Percentiles rank a stretch among this genome's conserved stretches.
Conservation (phyloP, 2,797 vertebrate species). For the Todus mexicanus region DNA sequence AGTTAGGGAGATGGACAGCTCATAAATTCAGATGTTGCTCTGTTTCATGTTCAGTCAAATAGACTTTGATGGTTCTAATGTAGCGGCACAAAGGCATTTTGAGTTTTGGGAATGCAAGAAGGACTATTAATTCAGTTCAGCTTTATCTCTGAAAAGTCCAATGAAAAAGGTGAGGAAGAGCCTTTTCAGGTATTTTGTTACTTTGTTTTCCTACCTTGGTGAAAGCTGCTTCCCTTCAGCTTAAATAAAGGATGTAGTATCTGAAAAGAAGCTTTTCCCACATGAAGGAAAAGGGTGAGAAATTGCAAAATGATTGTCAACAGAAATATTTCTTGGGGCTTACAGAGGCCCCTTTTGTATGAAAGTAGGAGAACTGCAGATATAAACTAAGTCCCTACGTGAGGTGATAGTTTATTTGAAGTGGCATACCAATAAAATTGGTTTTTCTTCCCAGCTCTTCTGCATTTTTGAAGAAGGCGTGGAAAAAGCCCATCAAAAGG, state of each 20-base stretch:
- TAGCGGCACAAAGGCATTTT: conserved; percentile 31
- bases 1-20: conserved; percentile 11
- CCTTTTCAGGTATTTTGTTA: background rate
- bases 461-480: background rate
- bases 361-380: background rate
- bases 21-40: conserved; percentile 41
- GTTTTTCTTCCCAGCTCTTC: background rate
- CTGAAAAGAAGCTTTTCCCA: background rate
- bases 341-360: background rate
- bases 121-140: background rate
- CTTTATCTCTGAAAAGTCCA: conserved; percentile 21
- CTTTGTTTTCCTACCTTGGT: background rate
- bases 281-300: background rate
- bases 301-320: background rate
- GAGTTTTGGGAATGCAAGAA: conserved; percentile 21
- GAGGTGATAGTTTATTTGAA: background rate
- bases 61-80: conserved; percentile 42
- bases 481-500: background rate
- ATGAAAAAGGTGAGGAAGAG: background rate
- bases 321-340: background rate
- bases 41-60: conserved; percentile 38
- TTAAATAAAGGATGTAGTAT: background rate
- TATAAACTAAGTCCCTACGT: background rate
- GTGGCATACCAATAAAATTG: background rate
- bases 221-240: background rate